Percentiles rank a stretch among this genome's conserved stretches.
phyloP scores from a whole-genome alignment of 2,797 vertebrate genomes.

The Myripristis jacobus region DNA sequence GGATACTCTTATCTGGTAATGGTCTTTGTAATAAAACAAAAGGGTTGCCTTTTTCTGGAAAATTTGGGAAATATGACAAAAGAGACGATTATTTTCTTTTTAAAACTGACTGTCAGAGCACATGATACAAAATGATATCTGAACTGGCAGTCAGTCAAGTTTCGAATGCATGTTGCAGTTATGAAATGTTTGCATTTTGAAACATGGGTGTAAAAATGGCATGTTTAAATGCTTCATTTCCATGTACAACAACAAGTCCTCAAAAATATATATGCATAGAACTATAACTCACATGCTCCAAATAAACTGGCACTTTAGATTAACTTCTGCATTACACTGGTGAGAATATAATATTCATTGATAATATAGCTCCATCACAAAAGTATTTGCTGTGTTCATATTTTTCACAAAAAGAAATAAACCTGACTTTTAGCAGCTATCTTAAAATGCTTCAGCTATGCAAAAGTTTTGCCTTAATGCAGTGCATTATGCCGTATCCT shows the following conservation, averaged over 20 bases:
- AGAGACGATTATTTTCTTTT: conserved; percentile 6
- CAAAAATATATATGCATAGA: too few relatives aligned
- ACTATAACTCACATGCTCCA: too few relatives aligned
- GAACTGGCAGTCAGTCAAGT: not conserved
- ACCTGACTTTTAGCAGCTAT: conserved; percentile 29
- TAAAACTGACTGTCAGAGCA: not conserved
- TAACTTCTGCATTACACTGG: not conserved
- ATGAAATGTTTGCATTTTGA: not conserved
- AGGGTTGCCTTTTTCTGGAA: conserved; percentile 3
- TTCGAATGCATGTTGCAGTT: not conserved
- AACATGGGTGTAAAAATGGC: not conserved
- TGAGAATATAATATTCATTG: not conserved
- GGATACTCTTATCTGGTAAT: conserved; percentile 45
- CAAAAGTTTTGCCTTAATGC: conserved; percentile 42
- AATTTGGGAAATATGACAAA: conserved; percentile 12
- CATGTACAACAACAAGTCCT: too few relatives aligned
- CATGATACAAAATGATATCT: conserved; percentile 2
- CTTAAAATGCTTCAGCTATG: conserved; percentile 6
- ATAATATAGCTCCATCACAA: not conserved
- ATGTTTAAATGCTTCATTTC: too few relatives aligned
- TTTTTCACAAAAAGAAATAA: conserved; percentile 4
- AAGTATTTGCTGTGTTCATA: not conserved
- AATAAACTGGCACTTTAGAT: too few relatives aligned
- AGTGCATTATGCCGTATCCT: conserved; percentile 25
- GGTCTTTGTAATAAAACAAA: conserved; percentile 29